Evolutionary conservation across 2,113 vertebrate genomes (phyloP).

Genomic region (Dissostichus mawsoni): DNA sequence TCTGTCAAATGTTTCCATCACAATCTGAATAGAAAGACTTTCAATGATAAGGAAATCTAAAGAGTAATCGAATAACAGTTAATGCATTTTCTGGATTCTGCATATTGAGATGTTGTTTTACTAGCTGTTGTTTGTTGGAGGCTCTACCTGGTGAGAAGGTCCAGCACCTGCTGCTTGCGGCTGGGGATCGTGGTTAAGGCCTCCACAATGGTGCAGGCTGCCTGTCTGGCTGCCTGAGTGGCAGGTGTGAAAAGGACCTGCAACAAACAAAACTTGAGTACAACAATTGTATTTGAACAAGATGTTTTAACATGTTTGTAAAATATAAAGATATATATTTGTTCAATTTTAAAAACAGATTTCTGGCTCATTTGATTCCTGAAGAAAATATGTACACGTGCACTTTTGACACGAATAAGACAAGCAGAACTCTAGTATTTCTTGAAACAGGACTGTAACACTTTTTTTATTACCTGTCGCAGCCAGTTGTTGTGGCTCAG

Average conservation of each 20-base stretch:
- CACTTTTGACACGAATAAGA: neutral
- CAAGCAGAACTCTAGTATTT: neutral
- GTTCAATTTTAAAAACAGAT: neutral
- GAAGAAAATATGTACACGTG: too few relatives aligned
- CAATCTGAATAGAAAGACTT: neutral
- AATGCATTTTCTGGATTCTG: neutral
- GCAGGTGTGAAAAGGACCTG: slow-evolving; percentile 99
- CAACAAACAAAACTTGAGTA: slow-evolving; percentile 12
- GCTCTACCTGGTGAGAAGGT: slow-evolving; percentile 95
- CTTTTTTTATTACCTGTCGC: slow-evolving; percentile 86
- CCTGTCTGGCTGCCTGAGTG: slow-evolving; percentile 96
- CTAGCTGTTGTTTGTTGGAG: neutral
- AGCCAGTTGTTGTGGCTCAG: slow-evolving; percentile 99
- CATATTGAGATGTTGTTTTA: neutral
- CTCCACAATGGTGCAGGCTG: slow-evolving; percentile 97
- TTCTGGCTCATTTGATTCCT: neutral
- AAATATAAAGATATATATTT: neutral
- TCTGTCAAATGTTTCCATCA: neutral
- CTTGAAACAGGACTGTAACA: neutral
- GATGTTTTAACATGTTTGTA: neutral
- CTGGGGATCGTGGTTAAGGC: slow-evolving; percentile 95
- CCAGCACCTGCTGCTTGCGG: slow-evolving; percentile 96
- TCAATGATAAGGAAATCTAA: neutral
- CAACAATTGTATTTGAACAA: neutral
- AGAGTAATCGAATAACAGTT: neutral